Conservation (phyloP, 2,888 invertebrate genomes). For the Antitype chi region DNA sequence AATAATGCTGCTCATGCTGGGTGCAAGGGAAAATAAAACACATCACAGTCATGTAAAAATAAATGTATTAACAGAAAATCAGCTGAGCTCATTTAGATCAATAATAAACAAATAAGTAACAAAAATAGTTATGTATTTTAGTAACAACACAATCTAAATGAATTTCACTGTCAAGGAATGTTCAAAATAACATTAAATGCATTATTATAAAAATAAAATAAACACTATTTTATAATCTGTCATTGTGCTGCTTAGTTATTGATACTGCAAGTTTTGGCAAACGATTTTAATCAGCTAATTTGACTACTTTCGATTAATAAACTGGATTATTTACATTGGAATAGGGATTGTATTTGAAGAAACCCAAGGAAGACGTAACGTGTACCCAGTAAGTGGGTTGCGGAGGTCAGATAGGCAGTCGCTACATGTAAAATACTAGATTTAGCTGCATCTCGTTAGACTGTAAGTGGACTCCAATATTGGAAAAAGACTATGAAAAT, state of each 20-base stretch:
- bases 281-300: background rate
- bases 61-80: constrained; percentile 67
- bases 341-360: too few species aligned
- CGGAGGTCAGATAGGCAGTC: background rate
- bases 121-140: constrained; percentile 34
- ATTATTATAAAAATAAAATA: background rate
- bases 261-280: background rate
- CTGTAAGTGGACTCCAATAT: background rate
- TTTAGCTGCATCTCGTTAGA: background rate
- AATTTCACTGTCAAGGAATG: constrained; percentile 45
- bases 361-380: background rate
- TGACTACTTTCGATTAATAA: background rate
- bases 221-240: constrained; percentile 2
- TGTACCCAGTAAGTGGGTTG: background rate
- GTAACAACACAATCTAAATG: constrained; percentile 16
- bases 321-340: background rate
- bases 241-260: background rate
- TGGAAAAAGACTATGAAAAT: background rate
- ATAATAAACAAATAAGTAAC: constrained; percentile 50
- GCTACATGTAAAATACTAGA: background rate
- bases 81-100: constrained; percentile 54
- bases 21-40: constrained; percentile 41
- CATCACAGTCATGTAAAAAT: constrained; percentile 64
- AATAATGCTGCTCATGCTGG: too few species aligned
- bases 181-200: constrained; percentile 14